Conservation (phyloP, 1,140 invertebrate species). For the Nasonia giraulti region DNA sequence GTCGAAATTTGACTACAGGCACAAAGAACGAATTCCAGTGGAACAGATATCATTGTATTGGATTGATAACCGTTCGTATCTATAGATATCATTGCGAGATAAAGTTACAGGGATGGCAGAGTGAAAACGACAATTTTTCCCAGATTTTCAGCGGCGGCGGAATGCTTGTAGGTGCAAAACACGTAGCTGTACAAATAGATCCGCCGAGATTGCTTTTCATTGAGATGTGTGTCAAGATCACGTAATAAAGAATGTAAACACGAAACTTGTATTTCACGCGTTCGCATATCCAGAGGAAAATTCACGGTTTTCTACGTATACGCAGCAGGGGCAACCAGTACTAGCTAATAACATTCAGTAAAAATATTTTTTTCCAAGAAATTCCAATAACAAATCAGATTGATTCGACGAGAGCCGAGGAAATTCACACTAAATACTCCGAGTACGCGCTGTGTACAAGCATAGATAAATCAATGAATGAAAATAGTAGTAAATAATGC, state of each 20-base stretch:
- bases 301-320: neutral
- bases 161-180: neutral
- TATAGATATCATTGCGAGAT: no score
- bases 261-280: conserved; percentile 7
- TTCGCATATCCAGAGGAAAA: neutral
- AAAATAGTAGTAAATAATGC: neutral
- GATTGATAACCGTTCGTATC: no score
- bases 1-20: no score
- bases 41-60: no score
- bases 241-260: conserved; percentile 29
- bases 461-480: neutral
- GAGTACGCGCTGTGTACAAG: neutral
- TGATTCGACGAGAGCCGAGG: no score
- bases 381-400: neutral
- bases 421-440: neutral
- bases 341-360: neutral
- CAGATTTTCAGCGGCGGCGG: neutral
- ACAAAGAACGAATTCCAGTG: no score
- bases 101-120: no score
- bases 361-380: neutral
- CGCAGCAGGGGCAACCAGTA: neutral
- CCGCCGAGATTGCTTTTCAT: conserved; percentile 31
- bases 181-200: conserved; percentile 26
- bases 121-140: no score
- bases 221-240: conserved; percentile 43